Conservation (phyloP, 2,888 invertebrate species). For the Ommatoiulus sabulosus region DNA sequence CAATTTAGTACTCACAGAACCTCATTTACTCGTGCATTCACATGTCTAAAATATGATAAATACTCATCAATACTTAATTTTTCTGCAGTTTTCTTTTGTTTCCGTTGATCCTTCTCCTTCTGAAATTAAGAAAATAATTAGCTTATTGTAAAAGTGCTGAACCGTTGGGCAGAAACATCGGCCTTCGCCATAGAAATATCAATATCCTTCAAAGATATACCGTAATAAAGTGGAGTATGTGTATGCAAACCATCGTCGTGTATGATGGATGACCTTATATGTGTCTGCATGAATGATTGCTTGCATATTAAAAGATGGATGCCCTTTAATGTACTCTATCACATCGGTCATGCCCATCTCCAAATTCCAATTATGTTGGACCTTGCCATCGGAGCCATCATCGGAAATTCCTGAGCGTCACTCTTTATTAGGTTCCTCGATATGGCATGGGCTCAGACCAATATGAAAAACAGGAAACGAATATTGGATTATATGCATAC, state of each 20-base stretch:
- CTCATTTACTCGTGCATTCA: no score
- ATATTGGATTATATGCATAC: constrained; percentile 43
- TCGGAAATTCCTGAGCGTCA: constrained; percentile 50
- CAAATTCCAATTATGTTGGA: constrained; percentile 43
- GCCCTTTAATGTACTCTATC: constrained; percentile 43
- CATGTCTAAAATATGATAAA: not conserved
- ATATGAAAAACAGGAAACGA: constrained; percentile 43
- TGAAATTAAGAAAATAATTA: constrained; percentile 20
- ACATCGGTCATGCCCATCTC: constrained; percentile 40
- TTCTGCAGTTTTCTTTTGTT: not conserved
- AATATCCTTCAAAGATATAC: constrained; percentile 22
- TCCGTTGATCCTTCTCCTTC: not conserved
- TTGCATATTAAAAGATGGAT: constrained; percentile 33
- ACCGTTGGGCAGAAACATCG: not conserved
- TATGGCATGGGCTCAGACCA: constrained; percentile 15
- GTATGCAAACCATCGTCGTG: constrained; percentile 36
- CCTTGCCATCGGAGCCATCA: constrained; percentile 41
- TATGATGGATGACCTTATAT: constrained; percentile 43
- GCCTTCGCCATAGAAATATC: constrained; percentile 12
- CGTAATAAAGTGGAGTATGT: constrained; percentile 35
- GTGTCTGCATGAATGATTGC: constrained; percentile 40
- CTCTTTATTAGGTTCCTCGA: constrained; percentile 50
- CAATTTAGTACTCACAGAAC: no score
- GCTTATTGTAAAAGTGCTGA: not conserved
- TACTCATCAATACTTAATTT: not conserved